phyloP scores from a whole-genome alignment of 2,113 vertebrate species.

The Centropus unirufus region DNA sequence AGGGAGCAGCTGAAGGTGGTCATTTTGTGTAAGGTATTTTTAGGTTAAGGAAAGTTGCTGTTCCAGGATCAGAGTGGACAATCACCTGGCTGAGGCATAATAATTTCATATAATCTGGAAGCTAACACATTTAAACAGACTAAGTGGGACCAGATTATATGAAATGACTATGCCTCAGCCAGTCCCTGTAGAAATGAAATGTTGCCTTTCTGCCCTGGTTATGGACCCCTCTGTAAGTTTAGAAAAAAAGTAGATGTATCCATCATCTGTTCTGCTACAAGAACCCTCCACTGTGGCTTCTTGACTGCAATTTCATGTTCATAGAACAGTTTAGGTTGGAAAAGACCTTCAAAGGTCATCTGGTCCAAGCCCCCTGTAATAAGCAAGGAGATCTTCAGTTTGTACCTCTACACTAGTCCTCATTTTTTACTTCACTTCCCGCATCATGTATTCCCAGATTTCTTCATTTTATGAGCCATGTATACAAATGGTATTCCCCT shows the following conservation, averaged over 20 bases:
- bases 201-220: background rate
- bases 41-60: background rate
- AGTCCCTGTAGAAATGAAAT: background rate
- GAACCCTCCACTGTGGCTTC: background rate
- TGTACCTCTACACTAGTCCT: background rate
- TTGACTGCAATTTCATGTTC: background rate
- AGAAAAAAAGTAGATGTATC: background rate
- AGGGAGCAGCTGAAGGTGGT: background rate
- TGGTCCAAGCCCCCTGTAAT: too few relatives aligned
- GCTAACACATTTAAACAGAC: background rate
- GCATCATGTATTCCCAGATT: background rate
- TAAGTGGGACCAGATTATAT: background rate
- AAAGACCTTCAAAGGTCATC: too few relatives aligned
- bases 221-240: background rate
- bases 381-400: background rate
- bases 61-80: background rate
- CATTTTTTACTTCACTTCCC: background rate
- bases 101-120: background rate
- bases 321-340: too few relatives aligned
- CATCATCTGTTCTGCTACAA: background rate
- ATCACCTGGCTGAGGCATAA: background rate
- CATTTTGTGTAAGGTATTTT: background rate
- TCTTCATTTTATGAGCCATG: background rate
- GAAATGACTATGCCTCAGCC: too few relatives aligned
- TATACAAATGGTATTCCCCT: background rate